Evolutionary conservation across 1,140 invertebrate genomes (phyloP), one percentile per base, ranked within the genome.

Genomic region (Drosophila nebulosa): DNA sequence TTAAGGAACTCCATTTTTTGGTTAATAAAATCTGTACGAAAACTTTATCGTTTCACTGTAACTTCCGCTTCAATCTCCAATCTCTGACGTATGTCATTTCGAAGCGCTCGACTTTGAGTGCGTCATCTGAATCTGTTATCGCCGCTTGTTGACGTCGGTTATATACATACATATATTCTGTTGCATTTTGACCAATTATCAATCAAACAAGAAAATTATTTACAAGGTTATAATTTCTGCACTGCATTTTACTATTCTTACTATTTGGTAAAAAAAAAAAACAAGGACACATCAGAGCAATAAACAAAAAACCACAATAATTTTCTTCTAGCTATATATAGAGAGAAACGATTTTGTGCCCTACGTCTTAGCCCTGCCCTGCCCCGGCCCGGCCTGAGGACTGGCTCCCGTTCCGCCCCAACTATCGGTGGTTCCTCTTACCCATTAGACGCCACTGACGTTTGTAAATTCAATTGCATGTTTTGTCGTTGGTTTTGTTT

Each of bases 381-480:
- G n/a, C n/a, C n/a, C n/a, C n/a, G 24, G 24, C 24, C 24, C 4
- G 24, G 24, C 12, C 35, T 36, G 35, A 36, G n/a, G 16, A 9
- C 7, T 46, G 16, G n/a, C 39, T 42, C 16, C 39, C 16, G 9
- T 46, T 10, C 6, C 67, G 39, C 42, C 24, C n/a, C 26, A 14
- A 10, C 16, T 56, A 30, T 56, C 14, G 18, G 2, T 27, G 18
- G 2, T 27, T 32, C 14, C 24, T 27, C 14, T 10, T 27, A 18
- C 5, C 50, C 26, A 10, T 21, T 21, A 46, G 16, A 2, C 6
- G 39, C 59, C 46, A 85, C 76, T 84, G 80, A 79, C 80, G 79
- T 73, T 72, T 85, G 79, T 79, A 79, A 76, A 55, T 74, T 64
- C 68, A 76, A 69, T 85, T 85, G 80, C 76, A 85, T 85, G 80